Evolutionary conservation across 2,888 invertebrate genomes (phyloP), one percentile per base, ranked within the genome.

Genomic region (Ochropleura plecta): DNA sequence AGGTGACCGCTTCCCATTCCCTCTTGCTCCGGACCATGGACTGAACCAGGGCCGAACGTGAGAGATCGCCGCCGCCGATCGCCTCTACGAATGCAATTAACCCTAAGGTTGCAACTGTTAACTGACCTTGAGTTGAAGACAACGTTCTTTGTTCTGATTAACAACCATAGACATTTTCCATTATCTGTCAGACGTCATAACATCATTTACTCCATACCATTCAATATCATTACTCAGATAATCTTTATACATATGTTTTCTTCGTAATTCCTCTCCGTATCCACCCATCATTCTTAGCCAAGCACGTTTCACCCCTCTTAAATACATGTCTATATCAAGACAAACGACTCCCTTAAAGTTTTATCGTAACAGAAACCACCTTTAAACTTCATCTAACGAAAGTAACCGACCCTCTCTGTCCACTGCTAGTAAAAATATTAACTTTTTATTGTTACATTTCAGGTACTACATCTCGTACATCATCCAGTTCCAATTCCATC

Each of bases 401-500:
- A 51, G 18, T 18, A 2, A 51, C 20, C 10, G 20, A 20, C 10
- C n/a, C 12, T 55, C 5, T 53, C 8, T n/a, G 53, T 20, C 40
- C 18, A 16, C 8, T 57, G 57, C 16, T 42, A 3, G 10, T 60
- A 10, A 42, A 60, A 60, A 60, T 42, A 18, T 10, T 10, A 60
- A n/a, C 12, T 14, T 57, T 14, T 2, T 4, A 18, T 40, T 18
- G 20, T 46, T 2, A 12, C 14, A 49, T 73, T 73, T 3, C 90
- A 97, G 98, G 88, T 98, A 98, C 90, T 98, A 97, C 91, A 97
- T 98, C 42, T 98, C 98, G 30, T 98, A 97, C 91, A 97, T 99
- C 46, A 95, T 99, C 53, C 99, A 99, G 92, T 98, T 98, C 96
- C 98, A 98, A 94, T 98, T 98, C 93, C 98, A 98, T 88, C 97